Evolutionary conservation across 1,140 invertebrate species (phyloP).

Genomic region (Chionoecetes opilio): DNA sequence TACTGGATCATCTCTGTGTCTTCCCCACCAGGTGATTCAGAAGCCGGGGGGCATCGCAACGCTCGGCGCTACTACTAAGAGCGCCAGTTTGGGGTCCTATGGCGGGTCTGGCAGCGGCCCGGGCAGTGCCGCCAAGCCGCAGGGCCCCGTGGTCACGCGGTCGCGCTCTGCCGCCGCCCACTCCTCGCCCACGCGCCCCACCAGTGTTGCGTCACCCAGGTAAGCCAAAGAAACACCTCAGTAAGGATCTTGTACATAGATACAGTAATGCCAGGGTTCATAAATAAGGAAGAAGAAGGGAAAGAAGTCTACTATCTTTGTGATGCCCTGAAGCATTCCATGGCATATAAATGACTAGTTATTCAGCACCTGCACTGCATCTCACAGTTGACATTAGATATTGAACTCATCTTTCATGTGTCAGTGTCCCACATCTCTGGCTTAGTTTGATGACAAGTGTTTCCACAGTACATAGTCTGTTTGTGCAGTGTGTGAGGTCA

Average conservation of each 20-base stretch:
- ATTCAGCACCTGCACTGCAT: not conserved
- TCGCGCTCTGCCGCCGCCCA: conserved; percentile 70
- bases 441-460: not conserved
- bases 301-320: too few relatives aligned
- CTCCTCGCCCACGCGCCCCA: conserved; percentile 79
- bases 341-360: not conserved
- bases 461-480: not conserved
- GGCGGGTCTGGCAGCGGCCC: conserved; percentile 37
- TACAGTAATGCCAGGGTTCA: not conserved
- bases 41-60: conserved; percentile 68
- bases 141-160: conserved; percentile 51
- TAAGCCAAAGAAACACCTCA: conserved; percentile 5
- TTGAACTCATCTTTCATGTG: not conserved
- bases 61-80: conserved; percentile 74
- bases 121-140: conserved; percentile 36
- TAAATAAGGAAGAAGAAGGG: not conserved
- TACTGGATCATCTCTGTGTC: not conserved
- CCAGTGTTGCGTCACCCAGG: conserved; percentile 78
- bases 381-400: not conserved
- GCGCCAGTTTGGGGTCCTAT: conserved; percentile 77
- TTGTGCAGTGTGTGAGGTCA: not conserved
- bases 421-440: not conserved
- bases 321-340: not conserved
- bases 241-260: not conserved
- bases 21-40: conserved; percentile 72